phyloP scores from a whole-genome alignment of 2,888 invertebrate species.

The Hypselothyrea guttata region DNA sequence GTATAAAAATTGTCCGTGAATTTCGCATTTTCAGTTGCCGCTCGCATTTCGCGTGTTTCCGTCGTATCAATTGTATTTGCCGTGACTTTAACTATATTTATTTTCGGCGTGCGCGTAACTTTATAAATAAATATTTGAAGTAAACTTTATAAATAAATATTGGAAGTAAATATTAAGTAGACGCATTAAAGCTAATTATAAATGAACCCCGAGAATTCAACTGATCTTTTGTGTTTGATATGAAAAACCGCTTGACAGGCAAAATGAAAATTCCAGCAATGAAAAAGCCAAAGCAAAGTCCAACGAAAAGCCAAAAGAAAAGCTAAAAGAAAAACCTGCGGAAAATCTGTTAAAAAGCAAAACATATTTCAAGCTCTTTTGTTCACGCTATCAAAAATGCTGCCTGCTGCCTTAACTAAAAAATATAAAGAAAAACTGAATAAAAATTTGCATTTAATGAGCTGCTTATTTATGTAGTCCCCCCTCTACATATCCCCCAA shows the following conservation, averaged over 20 bases:
- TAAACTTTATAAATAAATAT: too few relatives aligned
- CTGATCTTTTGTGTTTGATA: slow-evolving; percentile 8
- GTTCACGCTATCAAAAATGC: slow-evolving; percentile 20
- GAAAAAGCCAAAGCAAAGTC: too few relatives aligned
- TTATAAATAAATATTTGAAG: too few relatives aligned
- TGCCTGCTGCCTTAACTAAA: too few relatives aligned
- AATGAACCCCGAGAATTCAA: neutral
- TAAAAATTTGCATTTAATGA: slow-evolving; percentile 72
- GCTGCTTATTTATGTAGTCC: slow-evolving; percentile 45
- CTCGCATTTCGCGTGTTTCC: slow-evolving; percentile 66
- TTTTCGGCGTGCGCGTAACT: slow-evolving; percentile 9
- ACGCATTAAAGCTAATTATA: too few relatives aligned
- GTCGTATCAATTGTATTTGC: slow-evolving; percentile 31
- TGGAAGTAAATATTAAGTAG: neutral
- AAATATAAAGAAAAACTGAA: slow-evolving; percentile 47
- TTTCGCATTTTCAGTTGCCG: slow-evolving; percentile 55
- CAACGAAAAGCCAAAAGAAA: neutral
- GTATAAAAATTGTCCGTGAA: slow-evolving; percentile 63
- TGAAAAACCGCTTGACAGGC: slow-evolving; percentile 2
- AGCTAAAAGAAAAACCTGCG: too few relatives aligned
- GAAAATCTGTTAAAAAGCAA: neutral
- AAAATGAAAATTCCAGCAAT: slow-evolving; percentile 11
- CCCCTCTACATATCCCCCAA: neutral
- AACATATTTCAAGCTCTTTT: slow-evolving; percentile 29
- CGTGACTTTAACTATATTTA: slow-evolving; percentile 38